Conservation (phyloP, 2,888 invertebrate genomes). For the Cecidostiba fungosa region DNA sequence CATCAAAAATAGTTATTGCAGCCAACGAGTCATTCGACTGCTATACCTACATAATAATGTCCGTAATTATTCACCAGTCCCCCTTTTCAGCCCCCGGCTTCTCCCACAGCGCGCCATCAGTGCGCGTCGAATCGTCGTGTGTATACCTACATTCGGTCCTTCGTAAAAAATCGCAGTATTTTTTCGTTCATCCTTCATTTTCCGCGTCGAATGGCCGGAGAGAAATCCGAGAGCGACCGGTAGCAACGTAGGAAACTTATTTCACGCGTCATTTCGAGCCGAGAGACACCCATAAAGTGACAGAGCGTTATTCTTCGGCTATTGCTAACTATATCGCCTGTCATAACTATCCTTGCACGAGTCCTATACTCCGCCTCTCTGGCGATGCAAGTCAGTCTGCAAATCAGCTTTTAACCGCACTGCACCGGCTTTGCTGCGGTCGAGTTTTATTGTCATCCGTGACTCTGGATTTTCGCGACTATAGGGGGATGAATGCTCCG, state of each 20-base stretch:
- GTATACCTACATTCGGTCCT: neutral
- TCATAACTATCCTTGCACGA: slow-evolving; percentile 55
- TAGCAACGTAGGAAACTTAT: slow-evolving; percentile 41
- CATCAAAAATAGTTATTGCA: neutral
- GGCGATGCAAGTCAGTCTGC: slow-evolving; percentile 49
- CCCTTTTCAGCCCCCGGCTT: neutral
- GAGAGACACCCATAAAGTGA: slow-evolving; percentile 48
- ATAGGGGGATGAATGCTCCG: neutral
- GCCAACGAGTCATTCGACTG: neutral
- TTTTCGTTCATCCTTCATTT: slow-evolving; percentile 14
- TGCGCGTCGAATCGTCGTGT: neutral
- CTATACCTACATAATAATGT: neutral
- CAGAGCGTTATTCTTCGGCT: slow-evolving; percentile 44
- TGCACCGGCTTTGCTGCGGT: slow-evolving; percentile 6
- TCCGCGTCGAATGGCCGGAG: neutral
- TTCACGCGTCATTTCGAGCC: slow-evolving; percentile 60
- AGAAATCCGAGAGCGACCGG: neutral
- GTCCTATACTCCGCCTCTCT: neutral
- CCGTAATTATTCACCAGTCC: slow-evolving; percentile 12
- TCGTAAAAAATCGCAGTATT: slow-evolving; percentile 9
- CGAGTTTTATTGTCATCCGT: slow-evolving; percentile 42
- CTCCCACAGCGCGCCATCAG: no score
- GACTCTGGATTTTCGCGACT: slow-evolving; percentile 26
- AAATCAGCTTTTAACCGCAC: slow-evolving; percentile 56
- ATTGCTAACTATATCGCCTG: slow-evolving; percentile 50